A percentile compares a stretch with the other conserved stretches of the same genome.
Evolutionary conservation across 2,797 vertebrate genomes (phyloP).

Genomic region (Sus cebifrons): DNA sequence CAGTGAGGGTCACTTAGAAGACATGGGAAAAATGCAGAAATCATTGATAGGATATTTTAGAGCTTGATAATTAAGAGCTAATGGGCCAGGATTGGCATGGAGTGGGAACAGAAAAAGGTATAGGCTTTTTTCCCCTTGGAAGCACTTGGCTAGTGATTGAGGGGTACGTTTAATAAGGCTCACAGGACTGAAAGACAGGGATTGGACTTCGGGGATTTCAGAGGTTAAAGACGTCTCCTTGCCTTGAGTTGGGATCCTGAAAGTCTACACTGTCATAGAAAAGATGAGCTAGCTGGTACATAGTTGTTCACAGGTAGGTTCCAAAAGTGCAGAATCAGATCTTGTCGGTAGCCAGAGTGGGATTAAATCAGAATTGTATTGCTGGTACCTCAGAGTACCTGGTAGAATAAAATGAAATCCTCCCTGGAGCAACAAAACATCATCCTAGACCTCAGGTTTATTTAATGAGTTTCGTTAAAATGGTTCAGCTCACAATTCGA

Average conservation of each 20-base stretch:
- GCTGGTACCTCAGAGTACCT: neutral
- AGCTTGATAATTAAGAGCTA: neutral
- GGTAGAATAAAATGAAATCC: conserved; percentile 8
- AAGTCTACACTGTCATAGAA: neutral
- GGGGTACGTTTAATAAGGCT: neutral
- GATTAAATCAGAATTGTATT: conserved; percentile 19
- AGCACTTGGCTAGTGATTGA: neutral
- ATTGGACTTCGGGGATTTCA: neutral
- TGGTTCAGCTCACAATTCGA: neutral
- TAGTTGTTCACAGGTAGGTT: neutral
- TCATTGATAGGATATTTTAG: conserved; percentile 17
- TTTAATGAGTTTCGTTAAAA: neutral
- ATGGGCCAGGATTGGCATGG: neutral
- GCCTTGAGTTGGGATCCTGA: neutral
- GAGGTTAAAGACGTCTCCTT: neutral
- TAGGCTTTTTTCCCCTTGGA: neutral
- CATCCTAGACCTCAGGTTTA: neutral
- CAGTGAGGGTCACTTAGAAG: neutral
- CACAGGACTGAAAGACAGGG: neutral
- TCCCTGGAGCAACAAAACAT: neutral
- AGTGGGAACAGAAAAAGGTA: neutral
- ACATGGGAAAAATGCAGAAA: neutral
- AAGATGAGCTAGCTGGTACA: conserved; percentile 27
- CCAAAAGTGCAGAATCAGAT: neutral
- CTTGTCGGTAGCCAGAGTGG: neutral